These are phyloP conservation scores for Hylaeus anthracinus DNA, from an alignment of 1,140 invertebrate genomes.

Conservation along the genomic window DNA sequence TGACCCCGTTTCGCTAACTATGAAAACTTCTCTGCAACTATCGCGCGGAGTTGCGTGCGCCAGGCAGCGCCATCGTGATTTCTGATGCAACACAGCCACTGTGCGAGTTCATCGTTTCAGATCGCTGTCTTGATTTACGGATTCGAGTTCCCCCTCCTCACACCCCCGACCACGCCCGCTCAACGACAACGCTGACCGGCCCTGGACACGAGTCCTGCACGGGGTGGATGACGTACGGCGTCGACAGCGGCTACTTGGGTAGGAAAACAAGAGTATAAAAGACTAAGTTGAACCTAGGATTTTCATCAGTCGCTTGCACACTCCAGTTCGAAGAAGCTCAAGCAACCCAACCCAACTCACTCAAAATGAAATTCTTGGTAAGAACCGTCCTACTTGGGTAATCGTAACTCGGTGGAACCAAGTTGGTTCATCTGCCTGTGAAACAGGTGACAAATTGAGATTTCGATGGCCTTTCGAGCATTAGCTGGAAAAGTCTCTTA, in stretches of 20 bases:
- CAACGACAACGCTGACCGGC: neutral
- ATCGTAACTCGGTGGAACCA: too few relatives aligned
- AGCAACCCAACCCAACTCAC: conserved; percentile 29
- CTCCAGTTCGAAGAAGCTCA: conserved; percentile 33
- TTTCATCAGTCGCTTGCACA: conserved; percentile 55
- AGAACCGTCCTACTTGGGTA: neutral
- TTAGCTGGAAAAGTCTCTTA: too few relatives aligned
- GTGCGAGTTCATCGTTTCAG: conserved; percentile 48
- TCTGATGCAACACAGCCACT: conserved; percentile 44
- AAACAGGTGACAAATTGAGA: too few relatives aligned
- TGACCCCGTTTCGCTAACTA: conserved; percentile 13
- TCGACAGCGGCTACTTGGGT: neutral
- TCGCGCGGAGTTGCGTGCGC: conserved; percentile 16
- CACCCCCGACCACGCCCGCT: conserved; percentile 32
- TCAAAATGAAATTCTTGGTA: conserved; percentile 64
- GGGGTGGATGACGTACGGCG: conserved; percentile 30
- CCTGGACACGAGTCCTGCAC: conserved; percentile 10
- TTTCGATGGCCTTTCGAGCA: too few relatives aligned
- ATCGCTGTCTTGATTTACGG: conserved; percentile 55
- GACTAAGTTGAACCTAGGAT: conserved; percentile 28
- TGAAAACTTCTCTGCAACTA: conserved; percentile 34
- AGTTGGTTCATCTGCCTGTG: too few relatives aligned
- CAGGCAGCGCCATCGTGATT: conserved; percentile 17
- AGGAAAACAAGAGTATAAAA: conserved; percentile 60
- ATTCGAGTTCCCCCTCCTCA: neutral